Percentiles rank a stretch among this genome's conserved stretches.
Conservation (phyloP, 1,140 invertebrate species). For the Palaemon carinicauda region DNA sequence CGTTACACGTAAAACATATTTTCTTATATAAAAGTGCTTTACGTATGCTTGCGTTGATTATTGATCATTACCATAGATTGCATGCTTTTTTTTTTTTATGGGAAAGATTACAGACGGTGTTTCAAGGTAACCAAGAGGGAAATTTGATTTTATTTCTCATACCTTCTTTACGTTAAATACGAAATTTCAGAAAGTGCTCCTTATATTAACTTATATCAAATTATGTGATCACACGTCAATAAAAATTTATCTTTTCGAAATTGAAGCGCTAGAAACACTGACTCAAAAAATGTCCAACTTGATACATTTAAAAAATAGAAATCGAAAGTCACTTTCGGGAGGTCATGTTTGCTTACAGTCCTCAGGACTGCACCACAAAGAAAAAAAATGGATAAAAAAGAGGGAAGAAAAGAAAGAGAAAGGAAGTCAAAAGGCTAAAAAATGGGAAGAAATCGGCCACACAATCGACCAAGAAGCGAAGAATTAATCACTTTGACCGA, state of each 20-base stretch:
- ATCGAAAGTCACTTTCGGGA: background rate
- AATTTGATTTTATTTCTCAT: too few species aligned
- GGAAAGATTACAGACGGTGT: too few species aligned
- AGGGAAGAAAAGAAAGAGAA: background rate
- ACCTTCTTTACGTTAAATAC: too few species aligned
- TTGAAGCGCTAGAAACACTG: too few species aligned
- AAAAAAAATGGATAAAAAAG: background rate
- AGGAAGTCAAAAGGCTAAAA: background rate
- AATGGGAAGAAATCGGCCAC: background rate
- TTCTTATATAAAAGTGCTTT: background rate
- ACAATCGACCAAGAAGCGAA: background rate
- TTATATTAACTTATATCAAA: too few species aligned
- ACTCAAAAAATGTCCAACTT: too few species aligned
- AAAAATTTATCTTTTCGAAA: too few species aligned
- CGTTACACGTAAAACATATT: background rate
- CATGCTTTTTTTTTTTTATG: too few species aligned
- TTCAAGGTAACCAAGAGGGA: too few species aligned
- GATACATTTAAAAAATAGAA: background rate
- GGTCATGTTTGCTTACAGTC: background rate
- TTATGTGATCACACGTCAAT: too few species aligned
- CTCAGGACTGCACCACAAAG: background rate
- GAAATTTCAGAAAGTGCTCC: too few species aligned
- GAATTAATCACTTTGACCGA: background rate
- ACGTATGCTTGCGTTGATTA: conserved; percentile 4
- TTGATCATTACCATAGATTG: too few species aligned